Conservation (phyloP, 2,888 invertebrate species). For the Synergus umbraculus region DNA sequence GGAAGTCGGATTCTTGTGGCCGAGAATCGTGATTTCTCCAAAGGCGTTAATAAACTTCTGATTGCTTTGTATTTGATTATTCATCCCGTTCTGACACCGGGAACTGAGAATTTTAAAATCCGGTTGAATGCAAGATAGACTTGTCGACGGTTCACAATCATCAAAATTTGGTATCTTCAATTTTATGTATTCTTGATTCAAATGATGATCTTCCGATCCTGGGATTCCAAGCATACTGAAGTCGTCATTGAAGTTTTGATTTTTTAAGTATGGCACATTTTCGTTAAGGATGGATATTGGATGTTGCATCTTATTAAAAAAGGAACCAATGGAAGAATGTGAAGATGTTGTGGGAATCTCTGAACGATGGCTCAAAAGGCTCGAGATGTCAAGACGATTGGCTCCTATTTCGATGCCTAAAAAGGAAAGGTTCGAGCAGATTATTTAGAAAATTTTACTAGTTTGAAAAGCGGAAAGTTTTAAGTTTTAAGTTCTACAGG, state of each 20-base stretch:
- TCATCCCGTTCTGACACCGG: constrained; percentile 51
- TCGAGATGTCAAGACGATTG: constrained; percentile 58
- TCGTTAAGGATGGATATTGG: constrained; percentile 62
- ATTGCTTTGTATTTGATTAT: constrained; percentile 26
- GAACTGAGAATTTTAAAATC: constrained; percentile 59
- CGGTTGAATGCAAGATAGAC: constrained; percentile 58
- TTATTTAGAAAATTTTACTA: not conserved
- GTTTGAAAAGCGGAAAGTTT: not conserved
- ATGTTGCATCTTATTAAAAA: constrained; percentile 47
- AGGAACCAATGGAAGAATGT: constrained; percentile 7
- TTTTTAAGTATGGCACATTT: constrained; percentile 64
- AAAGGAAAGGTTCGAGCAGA: constrained; percentile 13
- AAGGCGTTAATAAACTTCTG: constrained; percentile 38
- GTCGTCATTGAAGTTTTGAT: constrained; percentile 54
- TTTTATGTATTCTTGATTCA: constrained; percentile 56
- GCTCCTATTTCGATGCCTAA: constrained; percentile 40
- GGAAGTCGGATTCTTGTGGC: constrained; percentile 52
- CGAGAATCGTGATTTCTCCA: constrained; percentile 52
- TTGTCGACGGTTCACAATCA: constrained; percentile 52
- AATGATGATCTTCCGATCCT: constrained; percentile 56
- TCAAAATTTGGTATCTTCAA: constrained; percentile 64
- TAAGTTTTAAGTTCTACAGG: no score
- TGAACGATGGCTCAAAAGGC: constrained; percentile 61
- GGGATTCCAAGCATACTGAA: constrained; percentile 48
- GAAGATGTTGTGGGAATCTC: constrained; percentile 56